These are phyloP conservation scores for Diploptera punctata DNA, from an alignment of 2,888 invertebrate genomes.

Conservation along the genomic window DNA sequence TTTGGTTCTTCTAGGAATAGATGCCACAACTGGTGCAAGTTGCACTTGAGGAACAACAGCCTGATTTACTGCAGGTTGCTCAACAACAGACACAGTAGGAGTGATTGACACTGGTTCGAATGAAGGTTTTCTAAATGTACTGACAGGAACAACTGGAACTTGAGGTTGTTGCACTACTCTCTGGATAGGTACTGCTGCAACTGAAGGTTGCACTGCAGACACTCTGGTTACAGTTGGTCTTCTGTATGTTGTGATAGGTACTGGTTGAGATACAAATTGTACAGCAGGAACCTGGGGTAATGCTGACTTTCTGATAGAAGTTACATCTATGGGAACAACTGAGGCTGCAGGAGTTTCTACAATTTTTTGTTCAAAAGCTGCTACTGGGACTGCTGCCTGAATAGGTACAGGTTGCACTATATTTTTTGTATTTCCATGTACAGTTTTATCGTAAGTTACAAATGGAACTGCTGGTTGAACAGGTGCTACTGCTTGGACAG, in stretches of 20 bases:
- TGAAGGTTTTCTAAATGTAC: constrained; percentile 16
- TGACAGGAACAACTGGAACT: constrained; percentile 8
- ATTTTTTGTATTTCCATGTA: background rate
- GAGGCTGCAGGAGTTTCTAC: background rate
- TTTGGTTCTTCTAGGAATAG: background rate
- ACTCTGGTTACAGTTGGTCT: background rate
- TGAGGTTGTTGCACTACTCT: background rate
- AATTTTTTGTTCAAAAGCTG: background rate
- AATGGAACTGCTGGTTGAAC: constrained; percentile 6
- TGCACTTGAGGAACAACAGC: background rate
- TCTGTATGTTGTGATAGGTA: background rate
- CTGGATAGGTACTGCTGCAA: background rate
- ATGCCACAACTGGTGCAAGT: background rate
- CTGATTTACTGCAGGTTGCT: background rate
- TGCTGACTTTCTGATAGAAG: background rate
- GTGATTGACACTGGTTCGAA: background rate
- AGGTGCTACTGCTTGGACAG: constrained; percentile 17
- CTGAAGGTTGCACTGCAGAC: background rate
- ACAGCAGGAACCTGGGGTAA: background rate
- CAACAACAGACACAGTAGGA: background rate
- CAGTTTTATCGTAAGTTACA: background rate
- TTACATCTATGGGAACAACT: background rate
- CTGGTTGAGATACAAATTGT: background rate
- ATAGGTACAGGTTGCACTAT: background rate
- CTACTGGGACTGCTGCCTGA: background rate